A percentile compares a stretch with the other conserved stretches of the same genome.
These are phyloP conservation scores for Montipora sp. DNA, from an alignment of 64 coral and sea anemone species.

Conservation along the genomic window DNA sequence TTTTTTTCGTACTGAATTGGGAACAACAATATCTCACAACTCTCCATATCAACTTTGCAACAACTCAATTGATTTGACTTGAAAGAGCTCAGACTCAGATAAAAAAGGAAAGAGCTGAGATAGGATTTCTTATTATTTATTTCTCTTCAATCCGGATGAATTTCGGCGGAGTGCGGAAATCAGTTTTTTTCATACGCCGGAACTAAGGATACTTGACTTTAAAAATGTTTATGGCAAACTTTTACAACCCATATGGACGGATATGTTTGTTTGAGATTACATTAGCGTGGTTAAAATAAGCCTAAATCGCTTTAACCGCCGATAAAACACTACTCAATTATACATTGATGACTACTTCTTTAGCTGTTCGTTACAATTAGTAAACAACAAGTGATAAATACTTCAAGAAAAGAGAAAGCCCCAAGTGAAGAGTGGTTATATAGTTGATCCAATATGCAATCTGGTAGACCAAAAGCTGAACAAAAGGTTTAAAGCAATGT, in stretches of 20 bases:
- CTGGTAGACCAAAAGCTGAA: not conserved
- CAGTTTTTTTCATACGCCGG: not conserved
- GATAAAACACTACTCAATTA: not conserved
- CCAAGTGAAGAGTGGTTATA: not conserved
- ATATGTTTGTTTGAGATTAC: not conserved
- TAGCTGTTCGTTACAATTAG: too few species aligned
- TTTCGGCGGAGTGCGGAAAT: not conserved
- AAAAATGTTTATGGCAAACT: not conserved
- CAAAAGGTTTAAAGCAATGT: not conserved
- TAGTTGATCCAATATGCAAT: too few species aligned
- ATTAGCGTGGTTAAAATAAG: not conserved
- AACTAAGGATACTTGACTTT: not conserved
- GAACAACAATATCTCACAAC: not conserved
- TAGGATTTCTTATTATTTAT: not conserved
- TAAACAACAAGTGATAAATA: not conserved
- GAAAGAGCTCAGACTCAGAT: not conserved
- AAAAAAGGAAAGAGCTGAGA: not conserved
- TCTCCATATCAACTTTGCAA: not conserved
- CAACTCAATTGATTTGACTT: not conserved
- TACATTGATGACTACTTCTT: not conserved
- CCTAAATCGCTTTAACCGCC: not conserved
- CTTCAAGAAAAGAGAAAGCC: not conserved
- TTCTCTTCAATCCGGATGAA: not conserved
- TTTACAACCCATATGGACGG: not conserved
- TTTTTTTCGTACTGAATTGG: not conserved